Evolutionary conservation across 2,797 vertebrate genomes (phyloP).

Genomic region (Galaxias olidus): DNA sequence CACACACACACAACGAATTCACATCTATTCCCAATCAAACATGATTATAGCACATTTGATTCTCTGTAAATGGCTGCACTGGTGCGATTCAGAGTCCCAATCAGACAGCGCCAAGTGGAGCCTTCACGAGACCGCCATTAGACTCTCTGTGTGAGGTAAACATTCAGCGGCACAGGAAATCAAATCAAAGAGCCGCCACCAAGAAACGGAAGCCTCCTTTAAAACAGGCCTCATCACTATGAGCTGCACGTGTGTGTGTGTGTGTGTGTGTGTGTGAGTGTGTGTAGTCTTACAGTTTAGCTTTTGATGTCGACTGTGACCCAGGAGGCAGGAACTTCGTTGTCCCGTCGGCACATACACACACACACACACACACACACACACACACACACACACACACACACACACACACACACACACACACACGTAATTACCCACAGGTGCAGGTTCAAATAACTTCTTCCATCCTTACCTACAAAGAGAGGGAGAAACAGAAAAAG

Average conservation of each 20-base stretch:
- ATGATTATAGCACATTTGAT: neutral
- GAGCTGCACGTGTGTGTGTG: too few species aligned
- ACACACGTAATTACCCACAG: too few species aligned
- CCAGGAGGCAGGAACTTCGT: too few species aligned
- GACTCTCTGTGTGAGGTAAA: slow-evolving; percentile 1
- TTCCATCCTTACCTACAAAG: too few species aligned
- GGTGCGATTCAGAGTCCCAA: slow-evolving; percentile 3
- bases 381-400: neutral
- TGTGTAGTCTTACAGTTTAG: too few species aligned
- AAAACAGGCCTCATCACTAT: neutral
- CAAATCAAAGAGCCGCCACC: neutral
- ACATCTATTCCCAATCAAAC: neutral
- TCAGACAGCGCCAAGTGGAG: slow-evolving; percentile 1
- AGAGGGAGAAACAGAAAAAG: too few species aligned
- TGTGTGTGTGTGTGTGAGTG: too few species aligned
- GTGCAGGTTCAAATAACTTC: too few species aligned
- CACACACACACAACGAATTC: too few species aligned
- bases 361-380: too few species aligned
- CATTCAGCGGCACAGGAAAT: neutral
- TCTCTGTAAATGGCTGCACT: neutral
- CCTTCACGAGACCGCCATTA: neutral
- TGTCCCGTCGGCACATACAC: too few species aligned
- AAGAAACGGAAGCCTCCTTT: neutral
- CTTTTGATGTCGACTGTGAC: too few species aligned
- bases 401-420: neutral